Evolutionary conservation across 2,113 vertebrate species (phyloP).

Genomic region (Perca fluviatilis): DNA sequence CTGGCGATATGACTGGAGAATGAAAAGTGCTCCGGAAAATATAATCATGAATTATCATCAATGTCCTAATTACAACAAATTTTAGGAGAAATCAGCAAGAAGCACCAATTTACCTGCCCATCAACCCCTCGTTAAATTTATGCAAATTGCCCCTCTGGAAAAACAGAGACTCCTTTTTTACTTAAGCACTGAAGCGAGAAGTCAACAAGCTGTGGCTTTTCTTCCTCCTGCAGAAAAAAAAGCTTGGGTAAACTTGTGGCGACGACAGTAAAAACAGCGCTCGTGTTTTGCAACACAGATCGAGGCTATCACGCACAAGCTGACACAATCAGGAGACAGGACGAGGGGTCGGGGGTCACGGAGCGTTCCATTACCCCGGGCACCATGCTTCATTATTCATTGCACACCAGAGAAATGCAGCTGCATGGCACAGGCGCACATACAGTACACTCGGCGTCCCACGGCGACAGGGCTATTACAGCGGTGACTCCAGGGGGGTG

Average conservation of each 20-base stretch:
- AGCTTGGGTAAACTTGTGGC: background rate
- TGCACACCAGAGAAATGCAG: conserved; percentile 52
- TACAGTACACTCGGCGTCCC: background rate
- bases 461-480: conserved; percentile 57
- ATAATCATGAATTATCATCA: conserved; percentile 10
- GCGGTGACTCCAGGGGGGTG: conserved; percentile 20
- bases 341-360: conserved; percentile 37
- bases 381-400: conserved; percentile 64
- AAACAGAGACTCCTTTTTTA: background rate
- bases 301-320: background rate
- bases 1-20: background rate
- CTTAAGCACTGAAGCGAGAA: conserved; percentile 21
- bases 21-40: background rate
- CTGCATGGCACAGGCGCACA: conserved; percentile 22
- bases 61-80: conserved; percentile 3
- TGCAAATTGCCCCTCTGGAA: conserved; percentile 3
- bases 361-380: conserved; percentile 50
- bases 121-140: conserved; percentile 26
- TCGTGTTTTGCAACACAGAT: conserved; percentile 3
- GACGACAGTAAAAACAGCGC: background rate
- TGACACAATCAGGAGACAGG: conserved; percentile 43
- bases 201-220: conserved; percentile 14
- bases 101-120: conserved; percentile 21
- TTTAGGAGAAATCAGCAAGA: conserved; percentile 23
- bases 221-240: background rate